Evolutionary conservation across 2,888 invertebrate species (phyloP).

Genomic region (Theretra japonica): DNA sequence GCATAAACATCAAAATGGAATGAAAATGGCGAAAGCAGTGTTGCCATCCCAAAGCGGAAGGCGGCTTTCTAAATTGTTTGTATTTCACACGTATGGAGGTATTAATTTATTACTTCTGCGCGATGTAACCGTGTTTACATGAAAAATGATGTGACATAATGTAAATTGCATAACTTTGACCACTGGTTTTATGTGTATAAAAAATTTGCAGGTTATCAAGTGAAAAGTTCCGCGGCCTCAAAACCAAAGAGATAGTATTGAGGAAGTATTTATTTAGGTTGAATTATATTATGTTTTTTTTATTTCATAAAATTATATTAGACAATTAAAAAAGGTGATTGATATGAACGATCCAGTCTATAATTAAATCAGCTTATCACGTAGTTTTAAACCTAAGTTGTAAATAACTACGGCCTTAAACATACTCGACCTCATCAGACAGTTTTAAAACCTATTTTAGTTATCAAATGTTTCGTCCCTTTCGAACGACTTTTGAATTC

Average conservation of each 20-base stretch:
- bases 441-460: no score
- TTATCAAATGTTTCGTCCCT: no score
- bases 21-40: slow-evolving; percentile 18
- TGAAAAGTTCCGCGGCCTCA: background rate
- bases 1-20: background rate
- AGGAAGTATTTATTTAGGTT: background rate
- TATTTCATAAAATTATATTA: no score
- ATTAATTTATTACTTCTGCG: slow-evolving; percentile 37
- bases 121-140: slow-evolving; percentile 22
- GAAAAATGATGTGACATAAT: slow-evolving; percentile 24
- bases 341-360: no score
- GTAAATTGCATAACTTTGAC: slow-evolving; percentile 9
- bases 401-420: no score
- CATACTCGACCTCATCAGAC: no score
- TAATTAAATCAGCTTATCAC: no score
- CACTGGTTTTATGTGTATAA: background rate
- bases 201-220: background rate
- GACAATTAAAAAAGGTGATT: no score
- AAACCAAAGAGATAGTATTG: background rate
- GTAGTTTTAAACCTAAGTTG: no score
- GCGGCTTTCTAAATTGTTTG: slow-evolving; percentile 69
- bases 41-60: slow-evolving; percentile 34
- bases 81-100: slow-evolving; percentile 77
- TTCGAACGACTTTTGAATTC: no score
- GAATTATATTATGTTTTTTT: no score